Base-by-base conservation (phyloP, 2,113 vertebrate genomes). In the Esox niger region DNA sequence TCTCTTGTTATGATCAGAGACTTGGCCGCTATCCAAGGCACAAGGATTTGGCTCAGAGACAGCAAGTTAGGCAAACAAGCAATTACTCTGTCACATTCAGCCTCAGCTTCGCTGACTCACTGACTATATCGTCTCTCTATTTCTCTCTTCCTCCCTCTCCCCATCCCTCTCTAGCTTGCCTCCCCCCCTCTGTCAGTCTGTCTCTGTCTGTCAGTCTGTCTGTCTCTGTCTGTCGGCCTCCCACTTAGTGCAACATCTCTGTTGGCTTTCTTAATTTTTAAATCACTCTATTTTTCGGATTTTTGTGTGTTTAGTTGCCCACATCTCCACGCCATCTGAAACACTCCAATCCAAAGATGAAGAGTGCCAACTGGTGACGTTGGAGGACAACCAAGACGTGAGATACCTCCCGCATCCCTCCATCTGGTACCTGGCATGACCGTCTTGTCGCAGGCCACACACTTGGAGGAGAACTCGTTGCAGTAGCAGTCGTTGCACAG, bases 401-500 rank as follows among this genome's bases (percentile, higher is more conserved):
- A 6, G 47, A 43, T 17, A 43, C 11, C 17, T 10, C 4, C 17
- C 17, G 11, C 38, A 43, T 43, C 11, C 38, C 38, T 17, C 38
- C 38, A 8, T 1, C 49, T 15, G 6, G 23, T 57, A 98, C 97
- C 97, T 89, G 97, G 97, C 96, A 98, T 97, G 90, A 99, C 96
- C 0, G 94, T 93, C 91, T 98, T 96, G 83, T 97, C 94, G 1
- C 97, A 99, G 77, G 96, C 94, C 0, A 98, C 78, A 49, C 97
- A 99, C 56, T 98, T 96, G 64, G 96, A 97, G 58, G 97, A 98
- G 92, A 96, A 98, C 86, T 98, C 96, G 0, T 92, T 98, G 89
- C 96, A 98, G 90, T 98, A 98, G 84, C 97, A 99, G 87, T 96
- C 95, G 0, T 97, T 99, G 89, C 96, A 98, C 64, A 98, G 93